These are phyloP conservation scores for Pseudochromis fuscus DNA, from an alignment of 2,797 vertebrate genomes.

Conservation along the genomic window DNA sequence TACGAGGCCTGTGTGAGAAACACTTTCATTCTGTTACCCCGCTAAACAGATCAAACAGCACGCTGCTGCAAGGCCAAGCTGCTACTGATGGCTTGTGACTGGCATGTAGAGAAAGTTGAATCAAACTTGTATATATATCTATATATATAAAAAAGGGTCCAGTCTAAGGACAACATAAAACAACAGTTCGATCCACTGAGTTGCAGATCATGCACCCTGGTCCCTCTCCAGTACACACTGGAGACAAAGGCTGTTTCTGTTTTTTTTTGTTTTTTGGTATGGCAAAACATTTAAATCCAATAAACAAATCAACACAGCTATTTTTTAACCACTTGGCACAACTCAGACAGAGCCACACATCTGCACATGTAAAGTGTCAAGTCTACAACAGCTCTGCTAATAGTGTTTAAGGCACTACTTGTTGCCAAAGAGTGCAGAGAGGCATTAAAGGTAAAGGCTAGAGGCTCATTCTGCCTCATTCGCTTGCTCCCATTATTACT, in stretches of 20 bases:
- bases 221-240: constrained; percentile 71
- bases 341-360: constrained; percentile 27
- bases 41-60: constrained; percentile 29
- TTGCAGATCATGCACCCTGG: constrained; percentile 67
- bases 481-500: constrained; percentile 51
- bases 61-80: constrained; percentile 54
- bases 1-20: constrained; percentile 48
- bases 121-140: constrained; percentile 39
- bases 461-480: constrained; percentile 44
- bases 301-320: constrained; percentile 51
- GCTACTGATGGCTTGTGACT: constrained; percentile 74
- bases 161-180: constrained; percentile 59
- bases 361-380: constrained; percentile 48
- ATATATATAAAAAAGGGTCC: constrained; percentile 37
- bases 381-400: constrained; percentile 31
- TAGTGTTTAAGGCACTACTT: constrained; percentile 74
- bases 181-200: constrained; percentile 62
- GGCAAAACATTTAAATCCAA: constrained; percentile 59
- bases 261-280: constrained; percentile 64
- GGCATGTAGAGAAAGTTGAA: constrained; percentile 57
- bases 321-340: constrained; percentile 35
- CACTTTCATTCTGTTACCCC: constrained; percentile 51
- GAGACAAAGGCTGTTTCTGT: constrained; percentile 71
- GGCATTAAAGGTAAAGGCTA: constrained; percentile 38
- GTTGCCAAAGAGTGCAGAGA: constrained; percentile 56